phyloP scores from a whole-genome alignment of 2,797 vertebrate species.

The Rousettus madagascariensis region DNA sequence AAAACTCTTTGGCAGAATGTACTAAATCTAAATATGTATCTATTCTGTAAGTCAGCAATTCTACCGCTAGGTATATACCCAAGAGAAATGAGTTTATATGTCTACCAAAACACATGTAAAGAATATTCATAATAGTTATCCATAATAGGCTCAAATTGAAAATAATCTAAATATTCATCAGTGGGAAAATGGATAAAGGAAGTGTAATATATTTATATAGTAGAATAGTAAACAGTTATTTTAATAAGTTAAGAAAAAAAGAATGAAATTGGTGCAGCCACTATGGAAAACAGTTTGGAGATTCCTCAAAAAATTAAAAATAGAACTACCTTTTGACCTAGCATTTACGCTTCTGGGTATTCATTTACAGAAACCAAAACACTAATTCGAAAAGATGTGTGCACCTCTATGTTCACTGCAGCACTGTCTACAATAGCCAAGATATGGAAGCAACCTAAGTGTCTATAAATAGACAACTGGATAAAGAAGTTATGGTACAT shows the following conservation, averaged over 20 bases:
- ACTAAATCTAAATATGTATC: not conserved
- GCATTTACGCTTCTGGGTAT: too few species aligned
- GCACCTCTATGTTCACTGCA: too few species aligned
- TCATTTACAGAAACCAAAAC: too few species aligned
- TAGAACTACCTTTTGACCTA: too few species aligned
- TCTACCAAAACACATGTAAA: not conserved
- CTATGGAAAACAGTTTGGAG: too few species aligned
- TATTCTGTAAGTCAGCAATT: not conserved
- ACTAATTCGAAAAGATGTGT: too few species aligned
- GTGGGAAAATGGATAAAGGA: not conserved
- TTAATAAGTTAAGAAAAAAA: not conserved
- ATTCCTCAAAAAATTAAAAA: too few species aligned
- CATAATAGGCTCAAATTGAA: not conserved
- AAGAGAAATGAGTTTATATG: not conserved
- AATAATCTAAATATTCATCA: not conserved
- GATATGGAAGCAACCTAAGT: too few species aligned
- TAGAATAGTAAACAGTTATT: not conserved
- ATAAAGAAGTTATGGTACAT: too few species aligned
- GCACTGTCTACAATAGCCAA: too few species aligned
- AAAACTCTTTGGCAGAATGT: not conserved
- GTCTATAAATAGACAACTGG: too few species aligned
- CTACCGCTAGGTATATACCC: not conserved
- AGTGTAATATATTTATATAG: not conserved
- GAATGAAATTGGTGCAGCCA: too few species aligned
- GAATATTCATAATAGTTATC: not conserved